These are phyloP conservation scores for Chromobotia macracanthus DNA, from an alignment of 2,797 vertebrate genomes.

Conservation along the genomic window DNA sequence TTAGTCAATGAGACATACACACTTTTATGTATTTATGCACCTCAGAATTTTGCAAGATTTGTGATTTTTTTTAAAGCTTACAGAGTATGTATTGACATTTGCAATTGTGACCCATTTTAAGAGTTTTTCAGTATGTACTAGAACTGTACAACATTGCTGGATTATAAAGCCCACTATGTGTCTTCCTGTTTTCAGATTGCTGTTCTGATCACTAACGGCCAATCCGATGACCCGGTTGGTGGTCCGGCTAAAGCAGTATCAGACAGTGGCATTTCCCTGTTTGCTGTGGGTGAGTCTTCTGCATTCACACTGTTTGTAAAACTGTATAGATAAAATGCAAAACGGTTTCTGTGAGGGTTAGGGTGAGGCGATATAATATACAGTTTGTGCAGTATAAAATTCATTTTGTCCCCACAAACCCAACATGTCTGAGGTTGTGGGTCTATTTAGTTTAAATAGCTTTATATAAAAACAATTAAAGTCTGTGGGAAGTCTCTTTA, in stretches of 20 bases:
- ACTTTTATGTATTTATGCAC: background rate
- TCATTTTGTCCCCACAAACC: too few relatives aligned
- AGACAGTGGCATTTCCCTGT: constrained; percentile 84
- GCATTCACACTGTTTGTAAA: background rate
- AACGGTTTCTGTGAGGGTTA: too few relatives aligned
- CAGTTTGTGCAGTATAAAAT: too few relatives aligned
- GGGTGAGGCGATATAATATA: too few relatives aligned
- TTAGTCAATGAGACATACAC: background rate
- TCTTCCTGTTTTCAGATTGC: constrained; percentile 72
- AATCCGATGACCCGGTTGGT: constrained; percentile 77
- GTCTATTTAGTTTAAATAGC: too few relatives aligned
- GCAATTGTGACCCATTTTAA: background rate
- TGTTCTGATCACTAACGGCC: constrained; percentile 83
- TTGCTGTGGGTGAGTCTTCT: constrained; percentile 82
- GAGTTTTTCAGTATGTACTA: background rate
- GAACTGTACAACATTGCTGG: background rate
- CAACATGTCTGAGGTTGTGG: too few relatives aligned
- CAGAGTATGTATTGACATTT: background rate
- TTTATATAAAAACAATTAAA: too few relatives aligned
- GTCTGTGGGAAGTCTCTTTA: too few relatives aligned
- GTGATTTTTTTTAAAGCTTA: background rate
- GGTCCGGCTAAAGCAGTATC: constrained; percentile 72
- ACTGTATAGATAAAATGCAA: background rate
- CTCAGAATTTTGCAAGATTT: constrained; percentile 6
- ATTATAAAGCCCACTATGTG: background rate